Conservation (phyloP, 2,797 vertebrate species). For the Cryptoblepharus egeriae region DNA sequence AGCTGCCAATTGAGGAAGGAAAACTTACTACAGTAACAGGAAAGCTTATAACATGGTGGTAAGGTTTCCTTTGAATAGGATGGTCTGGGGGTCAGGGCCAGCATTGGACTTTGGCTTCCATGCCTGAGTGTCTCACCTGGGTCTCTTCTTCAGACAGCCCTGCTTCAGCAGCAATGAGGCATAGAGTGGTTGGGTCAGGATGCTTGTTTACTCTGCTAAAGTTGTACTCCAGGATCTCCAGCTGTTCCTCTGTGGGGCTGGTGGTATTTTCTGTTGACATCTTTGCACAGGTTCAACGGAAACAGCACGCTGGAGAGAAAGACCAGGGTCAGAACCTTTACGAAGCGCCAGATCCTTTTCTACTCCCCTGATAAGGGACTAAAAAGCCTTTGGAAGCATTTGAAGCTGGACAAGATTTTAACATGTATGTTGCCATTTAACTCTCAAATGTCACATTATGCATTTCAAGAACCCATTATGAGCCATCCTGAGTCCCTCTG, state of each 20-base stretch:
- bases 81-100: rapidly evolving
- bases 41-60: neutral
- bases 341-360: too few species aligned
- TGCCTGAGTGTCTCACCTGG: constrained; percentile 76
- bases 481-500: too few species aligned
- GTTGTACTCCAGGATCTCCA: constrained; percentile 88
- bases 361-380: too few species aligned
- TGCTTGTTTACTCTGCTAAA: constrained; percentile 86
- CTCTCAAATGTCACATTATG: neutral
- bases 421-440: neutral
- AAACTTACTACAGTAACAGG: neutral
- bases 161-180: constrained; percentile 89
- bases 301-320: neutral
- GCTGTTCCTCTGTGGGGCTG: constrained; percentile 85
- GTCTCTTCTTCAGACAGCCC: constrained; percentile 89
- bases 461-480: too few species aligned
- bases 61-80: neutral
- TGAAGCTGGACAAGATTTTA: neutral
- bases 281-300: constrained; percentile 7
- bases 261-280: constrained; percentile 67
- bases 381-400: neutral
- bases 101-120: neutral
- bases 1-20: neutral
- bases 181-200: constrained; percentile 86
- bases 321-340: neutral